Percentiles rank a stretch among this genome's conserved stretches.
Evolutionary conservation across 2,888 invertebrate genomes (phyloP).

Genomic region (Polydrusus tereticollis): DNA sequence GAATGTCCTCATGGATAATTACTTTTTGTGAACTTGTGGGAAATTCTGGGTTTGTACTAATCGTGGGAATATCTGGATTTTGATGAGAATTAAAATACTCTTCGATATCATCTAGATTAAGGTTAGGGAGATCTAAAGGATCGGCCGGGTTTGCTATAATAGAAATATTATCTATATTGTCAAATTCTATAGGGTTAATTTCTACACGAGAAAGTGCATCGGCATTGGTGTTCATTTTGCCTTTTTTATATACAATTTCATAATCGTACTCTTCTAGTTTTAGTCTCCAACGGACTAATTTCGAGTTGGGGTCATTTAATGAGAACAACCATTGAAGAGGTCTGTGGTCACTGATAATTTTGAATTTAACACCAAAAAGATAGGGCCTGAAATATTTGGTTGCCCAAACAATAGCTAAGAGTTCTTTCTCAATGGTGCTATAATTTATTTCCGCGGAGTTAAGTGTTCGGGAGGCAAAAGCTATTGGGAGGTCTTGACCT

Average conservation of each 20-base stretch:
- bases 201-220: background rate
- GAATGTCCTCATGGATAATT: background rate
- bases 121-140: background rate
- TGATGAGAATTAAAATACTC: too few relatives aligned
- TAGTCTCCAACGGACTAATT: constrained; percentile 43
- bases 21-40: too few relatives aligned
- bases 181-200: background rate
- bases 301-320: constrained; percentile 49
- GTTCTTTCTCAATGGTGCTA: constrained; percentile 12
- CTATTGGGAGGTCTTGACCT: constrained; percentile 7
- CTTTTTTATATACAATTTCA: background rate
- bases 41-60: too few relatives aligned
- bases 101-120: background rate
- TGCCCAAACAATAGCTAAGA: constrained; percentile 8
- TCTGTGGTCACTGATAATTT: constrained; percentile 49
- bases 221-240: background rate
- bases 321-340: constrained; percentile 51
- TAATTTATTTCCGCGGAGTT: constrained; percentile 4
- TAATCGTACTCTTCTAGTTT: background rate
- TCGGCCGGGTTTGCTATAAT: background rate
- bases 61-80: too few relatives aligned
- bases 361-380: constrained; percentile 6
- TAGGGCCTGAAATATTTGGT: constrained; percentile 18
- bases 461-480: constrained; percentile 14
- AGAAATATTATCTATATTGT: background rate